Evolutionary conservation across 2,888 invertebrate species (phyloP).

Genomic region (Ormia ochracea): DNA sequence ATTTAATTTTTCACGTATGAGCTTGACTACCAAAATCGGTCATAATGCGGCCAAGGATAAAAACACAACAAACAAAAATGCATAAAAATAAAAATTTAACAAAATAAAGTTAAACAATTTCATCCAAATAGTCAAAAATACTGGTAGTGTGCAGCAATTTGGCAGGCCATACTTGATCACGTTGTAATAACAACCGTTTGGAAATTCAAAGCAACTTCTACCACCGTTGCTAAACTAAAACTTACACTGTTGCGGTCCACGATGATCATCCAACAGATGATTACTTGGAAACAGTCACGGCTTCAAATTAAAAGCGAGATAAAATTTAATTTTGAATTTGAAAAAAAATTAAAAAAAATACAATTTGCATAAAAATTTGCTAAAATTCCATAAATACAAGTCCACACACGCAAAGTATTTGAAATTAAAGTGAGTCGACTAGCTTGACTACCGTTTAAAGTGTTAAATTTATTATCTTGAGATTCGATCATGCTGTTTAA

Average conservation of each 20-base stretch:
- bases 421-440: not conserved
- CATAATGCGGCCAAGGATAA: constrained; percentile 65
- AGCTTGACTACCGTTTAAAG: constrained; percentile 38
- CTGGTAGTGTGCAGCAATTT: not conserved
- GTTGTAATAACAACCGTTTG: not conserved
- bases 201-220: constrained; percentile 7
- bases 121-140: constrained; percentile 25
- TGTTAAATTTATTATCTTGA: constrained; percentile 24
- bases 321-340: too few species aligned
- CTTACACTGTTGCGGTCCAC: not conserved
- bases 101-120: constrained; percentile 15
- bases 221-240: not conserved
- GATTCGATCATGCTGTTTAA: constrained; percentile 17
- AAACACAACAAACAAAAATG: constrained; percentile 35
- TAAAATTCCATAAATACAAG: not conserved
- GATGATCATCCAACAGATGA: not conserved
- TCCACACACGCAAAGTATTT: not conserved
- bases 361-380: constrained; percentile 37
- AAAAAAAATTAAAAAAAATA: not conserved
- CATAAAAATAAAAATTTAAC: not conserved
- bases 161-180: not conserved
- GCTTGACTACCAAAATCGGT: constrained; percentile 63
- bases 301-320: not conserved
- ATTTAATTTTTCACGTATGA: constrained; percentile 34
- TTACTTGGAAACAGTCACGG: not conserved